A percentile compares a stretch with the other conserved stretches of the same genome.
These are phyloP conservation scores for Sarcophaga peregrina DNA, from an alignment of 1,140 invertebrate species.

Conservation along the genomic window DNA sequence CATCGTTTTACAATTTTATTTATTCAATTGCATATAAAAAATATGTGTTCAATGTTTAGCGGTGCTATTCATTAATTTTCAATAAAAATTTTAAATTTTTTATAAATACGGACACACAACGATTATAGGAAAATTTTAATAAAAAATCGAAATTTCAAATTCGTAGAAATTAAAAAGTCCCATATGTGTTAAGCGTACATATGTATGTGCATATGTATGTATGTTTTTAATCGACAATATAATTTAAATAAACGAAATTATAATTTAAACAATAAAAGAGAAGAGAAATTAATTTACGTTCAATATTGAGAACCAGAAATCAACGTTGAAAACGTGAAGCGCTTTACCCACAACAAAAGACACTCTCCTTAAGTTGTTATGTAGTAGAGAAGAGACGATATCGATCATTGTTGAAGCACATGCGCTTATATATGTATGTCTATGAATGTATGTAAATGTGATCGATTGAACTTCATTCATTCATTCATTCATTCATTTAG, in stretches of 20 bases:
- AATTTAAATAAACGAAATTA: too few relatives aligned
- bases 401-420: neutral
- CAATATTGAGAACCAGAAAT: constrained; percentile 14
- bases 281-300: neutral
- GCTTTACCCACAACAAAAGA: constrained; percentile 7
- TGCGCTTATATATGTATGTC: too few relatives aligned
- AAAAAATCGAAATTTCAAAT: too few relatives aligned
- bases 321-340: neutral
- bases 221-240: too few relatives aligned
- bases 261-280: constrained; percentile 21
- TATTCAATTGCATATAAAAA: too few relatives aligned
- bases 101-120: too few relatives aligned
- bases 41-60: too few relatives aligned
- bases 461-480: neutral
- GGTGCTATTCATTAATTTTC: too few relatives aligned
- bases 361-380: neutral
- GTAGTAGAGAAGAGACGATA: neutral
- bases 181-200: neutral
- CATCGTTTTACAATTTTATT: too few relatives aligned
- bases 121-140: too few relatives aligned
- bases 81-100: too few relatives aligned
- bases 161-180: too few relatives aligned
- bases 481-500: neutral
- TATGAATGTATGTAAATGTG: neutral
- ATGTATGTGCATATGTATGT: neutral